phyloP scores from a whole-genome alignment of 2,113 vertebrate species.

The Gallinago jamesoni region DNA sequence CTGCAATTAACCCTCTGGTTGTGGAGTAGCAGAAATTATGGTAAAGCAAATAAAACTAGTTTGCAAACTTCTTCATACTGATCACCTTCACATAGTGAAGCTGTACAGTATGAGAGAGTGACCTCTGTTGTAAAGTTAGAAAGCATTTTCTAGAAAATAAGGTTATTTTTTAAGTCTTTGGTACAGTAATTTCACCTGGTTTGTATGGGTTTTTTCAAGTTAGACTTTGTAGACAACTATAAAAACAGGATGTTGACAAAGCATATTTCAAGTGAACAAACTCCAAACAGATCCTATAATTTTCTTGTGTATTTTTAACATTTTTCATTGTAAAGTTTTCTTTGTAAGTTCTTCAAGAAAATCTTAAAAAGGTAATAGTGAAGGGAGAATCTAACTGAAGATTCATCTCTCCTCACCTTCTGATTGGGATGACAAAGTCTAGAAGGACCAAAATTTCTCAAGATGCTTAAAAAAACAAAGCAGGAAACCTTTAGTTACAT shows the following conservation, averaged over 20 bases:
- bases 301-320: not conserved
- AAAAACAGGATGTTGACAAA: not conserved
- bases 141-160: not conserved
- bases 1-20: rapidly evolving
- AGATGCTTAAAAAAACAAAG: not conserved
- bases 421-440: not conserved
- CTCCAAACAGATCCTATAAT: not conserved
- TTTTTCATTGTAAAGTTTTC: not conserved
- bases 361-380: not conserved
- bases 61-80: not conserved
- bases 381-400: not conserved
- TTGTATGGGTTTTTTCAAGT: not conserved
- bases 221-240: not conserved
- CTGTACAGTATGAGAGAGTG: not conserved
- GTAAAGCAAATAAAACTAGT: not conserved
- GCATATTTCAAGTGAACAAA: not conserved
- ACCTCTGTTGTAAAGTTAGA: not conserved
- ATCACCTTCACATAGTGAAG: not conserved
- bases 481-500: not conserved
- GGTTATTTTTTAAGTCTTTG: not conserved
- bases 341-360: not conserved
- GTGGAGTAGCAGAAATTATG: not conserved
- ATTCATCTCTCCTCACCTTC: not conserved
- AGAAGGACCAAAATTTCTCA: not conserved
- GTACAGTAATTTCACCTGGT: not conserved